Conservation (phyloP, 2,888 invertebrate species). For the Onthophagus sagittarius region DNA sequence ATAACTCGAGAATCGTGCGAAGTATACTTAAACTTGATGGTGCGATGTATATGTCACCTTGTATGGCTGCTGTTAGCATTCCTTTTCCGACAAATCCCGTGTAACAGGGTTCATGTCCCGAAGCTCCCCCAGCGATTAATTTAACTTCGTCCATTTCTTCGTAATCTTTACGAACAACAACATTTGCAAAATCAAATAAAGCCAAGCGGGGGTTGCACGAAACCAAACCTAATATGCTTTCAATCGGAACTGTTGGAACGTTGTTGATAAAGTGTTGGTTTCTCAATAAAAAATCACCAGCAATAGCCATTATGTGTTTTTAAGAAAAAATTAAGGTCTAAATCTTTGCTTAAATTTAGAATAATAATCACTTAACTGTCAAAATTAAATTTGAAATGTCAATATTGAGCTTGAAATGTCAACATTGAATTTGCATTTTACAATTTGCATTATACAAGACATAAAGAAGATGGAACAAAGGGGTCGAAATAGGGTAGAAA, state of each 20-base stretch:
- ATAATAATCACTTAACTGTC: no score
- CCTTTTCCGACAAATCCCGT: conserved; percentile 70
- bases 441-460: no score
- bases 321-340: no score
- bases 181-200: conserved; percentile 42
- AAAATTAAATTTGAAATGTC: no score
- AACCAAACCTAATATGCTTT: conserved; percentile 28
- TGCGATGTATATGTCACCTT: conserved; percentile 45
- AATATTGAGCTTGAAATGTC: no score
- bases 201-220: conserved; percentile 37
- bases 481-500: no score
- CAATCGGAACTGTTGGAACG: conserved; percentile 24
- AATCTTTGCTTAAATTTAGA: no score
- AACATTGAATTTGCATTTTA: no score
- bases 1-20: conserved; percentile 42
- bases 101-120: conserved; percentile 75
- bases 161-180: conserved; percentile 42
- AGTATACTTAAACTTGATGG: conserved; percentile 40
- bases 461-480: no score
- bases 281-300: background rate
- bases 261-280: conserved; percentile 23
- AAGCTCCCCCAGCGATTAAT: conserved; percentile 73
- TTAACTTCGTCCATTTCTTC: conserved; percentile 49
- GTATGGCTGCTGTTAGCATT: conserved; percentile 73
- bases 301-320: no score